Evolutionary conservation across 2,888 invertebrate species (phyloP), one percentile per base, ranked within the genome.

Genomic region (Lithosia quadra): DNA sequence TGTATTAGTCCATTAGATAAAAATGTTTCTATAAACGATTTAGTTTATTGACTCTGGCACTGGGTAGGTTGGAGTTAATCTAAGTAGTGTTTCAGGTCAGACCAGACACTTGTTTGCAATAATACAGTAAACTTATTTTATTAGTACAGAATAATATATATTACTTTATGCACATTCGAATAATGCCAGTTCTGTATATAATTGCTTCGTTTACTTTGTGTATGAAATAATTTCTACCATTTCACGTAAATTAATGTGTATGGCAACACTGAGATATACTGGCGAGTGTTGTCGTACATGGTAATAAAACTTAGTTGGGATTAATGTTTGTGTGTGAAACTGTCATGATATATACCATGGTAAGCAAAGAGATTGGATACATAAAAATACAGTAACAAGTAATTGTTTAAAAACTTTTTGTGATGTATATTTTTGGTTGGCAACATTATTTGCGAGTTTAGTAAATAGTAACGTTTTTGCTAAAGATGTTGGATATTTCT

Each of bases 1-100:
- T 87, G 85, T 90, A 88, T 88, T 88, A 91, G 91, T 91, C 89
- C 87, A 88, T 87, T 92, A 92, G 90, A 86, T 90, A 86, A 88
- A 87, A 78, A 85, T 85, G 86, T 87, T 86, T 86, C 85, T 73
- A 77, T 74, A 67, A 63, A 72, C 65, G 60, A 73, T 72, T 76
- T 79, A 67, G 63, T 78, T 71, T 65, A 67, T 82, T 80, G 53
- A 57, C 57, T 69, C 75, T 73, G 76, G 77, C 83, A 82, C 83
- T 69, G 72, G 68, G 79, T 80, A 73, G 77, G 79, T 76, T 72
- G 76, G 75, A 82, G 81, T 80, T 71, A 61, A 69, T 65, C 66
- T 84, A 80, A 83, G 76, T 75, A 79, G 80, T 84, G 78, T 74
- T 60, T 76, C 22, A 78, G 63, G 59, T 71, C 66, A 67, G 68